Conservation (phyloP, 2,888 invertebrate species). For the Notocelia uddmanniana region DNA sequence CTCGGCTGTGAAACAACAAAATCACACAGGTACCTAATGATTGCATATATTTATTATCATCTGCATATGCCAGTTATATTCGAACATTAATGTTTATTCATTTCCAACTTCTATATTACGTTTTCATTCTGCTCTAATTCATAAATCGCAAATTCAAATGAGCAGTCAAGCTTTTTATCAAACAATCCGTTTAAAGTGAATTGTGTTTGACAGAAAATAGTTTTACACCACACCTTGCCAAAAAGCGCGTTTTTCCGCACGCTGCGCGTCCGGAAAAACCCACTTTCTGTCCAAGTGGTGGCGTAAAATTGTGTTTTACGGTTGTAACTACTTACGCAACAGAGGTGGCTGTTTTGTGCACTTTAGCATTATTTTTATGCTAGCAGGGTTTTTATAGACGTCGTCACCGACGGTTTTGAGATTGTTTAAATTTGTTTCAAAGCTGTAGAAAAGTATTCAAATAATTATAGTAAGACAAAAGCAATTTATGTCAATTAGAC, state of each 20-base stretch:
- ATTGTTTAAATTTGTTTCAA: no score
- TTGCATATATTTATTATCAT: conserved; percentile 9
- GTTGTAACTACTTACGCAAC: neutral
- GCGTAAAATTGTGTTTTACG: no score
- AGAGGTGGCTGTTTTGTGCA: neutral
- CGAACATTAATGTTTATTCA: neutral
- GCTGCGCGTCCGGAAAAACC: no score
- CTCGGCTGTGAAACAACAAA: no score
- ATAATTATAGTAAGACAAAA: neutral
- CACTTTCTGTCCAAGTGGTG: no score
- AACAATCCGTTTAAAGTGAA: neutral
- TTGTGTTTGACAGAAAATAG: no score
- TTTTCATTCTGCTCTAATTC: neutral
- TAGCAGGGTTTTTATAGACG: no score
- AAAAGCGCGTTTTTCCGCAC: no score
- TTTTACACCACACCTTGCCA: no score
- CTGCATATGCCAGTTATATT: neutral
- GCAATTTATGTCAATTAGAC: conserved; percentile 28
- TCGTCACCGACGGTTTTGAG: no score
- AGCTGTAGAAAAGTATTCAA: neutral
- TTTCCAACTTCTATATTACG: neutral
- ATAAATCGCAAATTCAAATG: conserved; percentile 36
- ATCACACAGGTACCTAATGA: neutral
- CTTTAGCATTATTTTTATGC: neutral
- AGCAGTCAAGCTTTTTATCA: neutral